phyloP scores from a whole-genome alignment of 2,797 vertebrate species.

The Kryptopterus vitreolus region DNA sequence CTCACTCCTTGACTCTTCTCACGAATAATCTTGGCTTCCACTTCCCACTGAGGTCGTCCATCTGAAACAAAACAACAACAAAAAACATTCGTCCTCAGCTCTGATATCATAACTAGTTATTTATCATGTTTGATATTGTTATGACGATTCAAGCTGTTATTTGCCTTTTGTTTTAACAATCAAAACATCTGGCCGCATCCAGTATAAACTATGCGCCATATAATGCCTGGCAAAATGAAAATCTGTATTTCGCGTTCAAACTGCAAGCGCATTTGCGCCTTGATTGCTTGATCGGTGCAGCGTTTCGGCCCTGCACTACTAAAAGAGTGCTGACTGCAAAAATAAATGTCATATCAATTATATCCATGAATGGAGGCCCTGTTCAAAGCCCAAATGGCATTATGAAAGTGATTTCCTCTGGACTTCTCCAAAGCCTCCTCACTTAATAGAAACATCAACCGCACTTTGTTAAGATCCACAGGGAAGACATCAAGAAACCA shows the following conservation, averaged over 20 bases:
- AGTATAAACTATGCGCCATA: not conserved
- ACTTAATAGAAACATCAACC: conserved; percentile 52
- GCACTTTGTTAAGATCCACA: conserved; percentile 31
- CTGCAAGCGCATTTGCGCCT: conserved; percentile 12
- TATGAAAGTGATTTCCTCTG: conserved; percentile 34
- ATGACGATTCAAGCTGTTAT: not conserved
- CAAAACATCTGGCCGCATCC: not conserved
- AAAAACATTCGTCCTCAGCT: not conserved
- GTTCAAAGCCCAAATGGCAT: conserved; percentile 31
- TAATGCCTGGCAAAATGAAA: not conserved
- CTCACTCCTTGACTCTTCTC: conserved; percentile 96
- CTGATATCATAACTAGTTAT: not conserved
- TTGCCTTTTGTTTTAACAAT: conserved; percentile 10
- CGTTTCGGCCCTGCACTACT: not conserved
- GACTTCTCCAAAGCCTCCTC: conserved; percentile 42
- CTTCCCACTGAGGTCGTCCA: conserved; percentile 97
- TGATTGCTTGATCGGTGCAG: conserved; percentile 18
- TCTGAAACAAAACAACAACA: conserved; percentile 72
- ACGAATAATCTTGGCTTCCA: conserved; percentile 92
- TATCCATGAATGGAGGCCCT: conserved; percentile 21
- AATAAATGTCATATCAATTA: conserved; percentile 35
- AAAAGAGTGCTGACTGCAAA: not conserved
- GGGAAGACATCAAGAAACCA: conserved; percentile 41
- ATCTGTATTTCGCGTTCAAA: conserved; percentile 19
- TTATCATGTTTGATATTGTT: not conserved